These are phyloP conservation scores for Cephus pygmeus DNA, from an alignment of 2,888 invertebrate species.

Conservation along the genomic window DNA sequence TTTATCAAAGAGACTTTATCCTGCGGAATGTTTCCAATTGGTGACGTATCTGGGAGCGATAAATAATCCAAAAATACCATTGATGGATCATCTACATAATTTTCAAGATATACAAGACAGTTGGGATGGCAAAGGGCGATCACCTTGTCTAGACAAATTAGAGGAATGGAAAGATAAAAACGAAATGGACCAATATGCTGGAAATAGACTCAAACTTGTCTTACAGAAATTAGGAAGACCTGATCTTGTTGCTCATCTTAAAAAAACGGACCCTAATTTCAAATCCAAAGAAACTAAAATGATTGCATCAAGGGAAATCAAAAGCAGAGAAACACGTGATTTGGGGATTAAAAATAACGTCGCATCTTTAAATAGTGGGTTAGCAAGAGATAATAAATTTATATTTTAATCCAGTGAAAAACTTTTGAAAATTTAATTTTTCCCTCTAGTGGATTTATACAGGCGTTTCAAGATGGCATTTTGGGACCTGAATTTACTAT, in stretches of 20 bases:
- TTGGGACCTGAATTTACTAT: conserved; percentile 17
- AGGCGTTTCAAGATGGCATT: conserved; percentile 1
- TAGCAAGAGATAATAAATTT: background rate
- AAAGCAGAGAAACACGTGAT: background rate
- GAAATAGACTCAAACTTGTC: conserved; percentile 18
- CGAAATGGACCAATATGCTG: conserved; percentile 19
- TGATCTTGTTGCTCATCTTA: conserved; percentile 21
- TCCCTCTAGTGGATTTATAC: background rate
- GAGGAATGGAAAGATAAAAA: conserved; percentile 27
- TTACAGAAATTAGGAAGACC: conserved; percentile 26
- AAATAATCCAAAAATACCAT: background rate
- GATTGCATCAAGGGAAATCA: background rate
- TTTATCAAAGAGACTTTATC: conserved; percentile 26
- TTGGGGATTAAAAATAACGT: background rate
- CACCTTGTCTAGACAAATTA: conserved; percentile 23
- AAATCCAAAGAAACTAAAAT: background rate
- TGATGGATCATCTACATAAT: background rate
- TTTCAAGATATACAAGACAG: background rate
- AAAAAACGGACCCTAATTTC: background rate
- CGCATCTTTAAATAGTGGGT: background rate
- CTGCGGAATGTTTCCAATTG: conserved; percentile 28
- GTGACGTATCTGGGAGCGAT: conserved; percentile 14
- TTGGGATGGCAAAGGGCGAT: conserved; percentile 1
- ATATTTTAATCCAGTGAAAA: background rate
- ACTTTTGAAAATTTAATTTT: background rate